Evolutionary conservation across 2,797 vertebrate species (phyloP), one percentile per base, ranked within the genome.

Genomic region (Halcyon badia): DNA sequence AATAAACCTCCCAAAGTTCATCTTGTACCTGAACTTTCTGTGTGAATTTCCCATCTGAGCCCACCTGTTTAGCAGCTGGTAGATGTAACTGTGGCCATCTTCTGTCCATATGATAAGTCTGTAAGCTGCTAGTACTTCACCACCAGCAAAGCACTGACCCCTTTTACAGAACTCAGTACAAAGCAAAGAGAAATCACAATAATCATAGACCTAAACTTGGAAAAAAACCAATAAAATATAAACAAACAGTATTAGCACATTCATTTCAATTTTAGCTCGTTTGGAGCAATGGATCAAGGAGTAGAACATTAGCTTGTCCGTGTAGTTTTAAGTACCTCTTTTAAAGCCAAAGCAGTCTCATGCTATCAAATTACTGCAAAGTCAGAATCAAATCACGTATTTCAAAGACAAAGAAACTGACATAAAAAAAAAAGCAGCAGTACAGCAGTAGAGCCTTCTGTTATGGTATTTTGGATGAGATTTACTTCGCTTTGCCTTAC

Each of bases 31-130:
- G 98, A 98, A 97, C 97, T 97, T 97, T 95, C 93, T 95, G 92
- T 97, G 97, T 80, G 95, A 93, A 8, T 96, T 97, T 94, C 97
- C 97, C 97, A 97, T 98, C 97, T 98, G 97, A 97, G 96, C 98
- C 98, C 98, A 99, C 98, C 98, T 99, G 98, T 98, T 98, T 61
- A 98, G 98, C 98, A 99, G 98, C 98, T 99, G 98, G 98, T 98
- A 98, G 97, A 98, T 98, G 61, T 98, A 98, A 93, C 98, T 98
- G 93, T 96, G 97, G 75, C 98, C 98, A 48, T 97, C 98, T 94
- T 98, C 98, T 12, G 98, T 98, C 98, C 98, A 99, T 95, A 99
- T 93, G 89, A 98, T 98, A 71, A 99, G 94, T 93, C 98, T 98
- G 97, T 98, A 96, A 78, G 98, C 97, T 24, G 98, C 98, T 18